Conservation (phyloP, 2,888 invertebrate species). For the Ochropleura plecta region DNA sequence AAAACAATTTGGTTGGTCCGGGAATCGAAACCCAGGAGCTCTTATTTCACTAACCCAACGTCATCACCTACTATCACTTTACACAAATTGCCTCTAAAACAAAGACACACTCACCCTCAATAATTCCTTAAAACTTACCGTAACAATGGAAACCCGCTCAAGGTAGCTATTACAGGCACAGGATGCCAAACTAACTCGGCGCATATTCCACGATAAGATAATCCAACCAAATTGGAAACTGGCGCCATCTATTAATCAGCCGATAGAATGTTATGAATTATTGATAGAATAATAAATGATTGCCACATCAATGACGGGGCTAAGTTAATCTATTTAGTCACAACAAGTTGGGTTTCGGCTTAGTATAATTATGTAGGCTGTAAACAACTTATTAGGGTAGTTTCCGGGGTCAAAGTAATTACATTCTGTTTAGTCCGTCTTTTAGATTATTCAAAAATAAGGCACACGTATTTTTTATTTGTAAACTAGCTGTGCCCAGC, state of each 20-base stretch:
- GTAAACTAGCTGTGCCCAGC: too few species aligned
- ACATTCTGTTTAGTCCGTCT: too few species aligned
- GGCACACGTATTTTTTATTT: too few species aligned
- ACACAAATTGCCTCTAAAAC: too few species aligned
- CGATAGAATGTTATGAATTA: conserved; percentile 51
- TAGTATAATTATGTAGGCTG: background rate
- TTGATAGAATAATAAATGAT: conserved; percentile 51
- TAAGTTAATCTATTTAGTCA: conserved; percentile 17
- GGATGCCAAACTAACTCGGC: conserved; percentile 68
- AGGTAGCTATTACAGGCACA: conserved; percentile 72
- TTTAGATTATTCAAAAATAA: too few species aligned
- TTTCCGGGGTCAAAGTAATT: too few species aligned
- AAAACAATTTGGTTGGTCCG: too few species aligned
- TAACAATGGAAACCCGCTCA: conserved; percentile 65
- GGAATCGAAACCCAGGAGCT: too few species aligned
- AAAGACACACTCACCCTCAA: too few species aligned
- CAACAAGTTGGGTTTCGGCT: background rate
- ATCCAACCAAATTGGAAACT: conserved; percentile 77
- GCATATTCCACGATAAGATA: conserved; percentile 76
- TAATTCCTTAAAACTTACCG: background rate
- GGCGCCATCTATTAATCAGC: conserved; percentile 70
- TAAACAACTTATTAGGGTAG: background rate
- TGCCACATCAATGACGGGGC: background rate
- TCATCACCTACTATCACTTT: too few species aligned
- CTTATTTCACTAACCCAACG: too few species aligned